phyloP scores from a whole-genome alignment of 2,797 vertebrate genomes.

The Chelmon rostratus region DNA sequence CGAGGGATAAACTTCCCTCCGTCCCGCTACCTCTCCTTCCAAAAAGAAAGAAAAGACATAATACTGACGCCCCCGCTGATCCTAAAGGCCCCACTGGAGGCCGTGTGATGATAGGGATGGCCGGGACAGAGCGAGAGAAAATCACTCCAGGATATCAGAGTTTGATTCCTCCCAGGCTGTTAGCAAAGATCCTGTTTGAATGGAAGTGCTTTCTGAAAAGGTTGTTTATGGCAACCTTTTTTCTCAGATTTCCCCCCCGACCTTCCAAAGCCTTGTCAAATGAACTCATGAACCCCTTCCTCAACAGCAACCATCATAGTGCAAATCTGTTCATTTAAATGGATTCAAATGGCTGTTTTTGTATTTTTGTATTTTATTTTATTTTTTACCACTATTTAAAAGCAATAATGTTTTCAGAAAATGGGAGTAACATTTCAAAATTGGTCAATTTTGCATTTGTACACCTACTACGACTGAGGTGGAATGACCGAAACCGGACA shows the following conservation, averaged over 20 bases:
- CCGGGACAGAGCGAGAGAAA: constrained; percentile 10
- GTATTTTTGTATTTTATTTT: no score
- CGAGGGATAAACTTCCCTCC: constrained; percentile 7
- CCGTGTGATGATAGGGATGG: constrained; percentile 7
- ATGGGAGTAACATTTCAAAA: neutral
- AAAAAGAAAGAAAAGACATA: constrained; percentile 25
- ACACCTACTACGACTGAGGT: no score
- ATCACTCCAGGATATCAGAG: constrained; percentile 28
- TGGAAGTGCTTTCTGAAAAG: neutral
- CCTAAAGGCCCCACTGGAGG: constrained; percentile 54
- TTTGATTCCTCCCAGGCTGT: constrained; percentile 20
- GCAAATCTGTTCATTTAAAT: neutral
- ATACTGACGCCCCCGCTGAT: constrained; percentile 3
- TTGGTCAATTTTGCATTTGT: neutral
- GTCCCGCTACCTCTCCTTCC: constrained; percentile 17
- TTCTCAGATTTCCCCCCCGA: neutral
- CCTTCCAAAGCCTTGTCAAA: neutral
- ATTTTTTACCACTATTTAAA: neutral
- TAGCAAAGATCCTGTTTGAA: constrained; percentile 5
- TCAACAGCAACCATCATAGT: neutral
- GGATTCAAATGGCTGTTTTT: neutral
- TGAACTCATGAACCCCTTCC: neutral
- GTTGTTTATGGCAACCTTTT: neutral
- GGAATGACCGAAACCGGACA: neutral
- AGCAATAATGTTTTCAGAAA: neutral